Conservation (phyloP, 1,140 invertebrate genomes). For the Drosophila obscura region DNA sequence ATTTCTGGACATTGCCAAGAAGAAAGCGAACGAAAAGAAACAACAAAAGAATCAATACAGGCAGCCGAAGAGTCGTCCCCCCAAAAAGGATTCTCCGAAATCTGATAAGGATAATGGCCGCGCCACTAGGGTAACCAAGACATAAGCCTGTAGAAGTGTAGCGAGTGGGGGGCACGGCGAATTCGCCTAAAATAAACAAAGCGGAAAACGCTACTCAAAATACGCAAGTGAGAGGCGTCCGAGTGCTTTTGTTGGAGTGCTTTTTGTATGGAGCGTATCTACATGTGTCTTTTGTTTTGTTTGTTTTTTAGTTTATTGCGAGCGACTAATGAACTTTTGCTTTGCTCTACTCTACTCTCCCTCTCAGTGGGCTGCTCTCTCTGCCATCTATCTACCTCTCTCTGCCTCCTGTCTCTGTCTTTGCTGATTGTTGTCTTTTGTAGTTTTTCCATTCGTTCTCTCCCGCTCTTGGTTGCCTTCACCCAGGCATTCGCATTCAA, state of each 20-base stretch:
- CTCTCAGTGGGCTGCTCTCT: conserved; percentile 14
- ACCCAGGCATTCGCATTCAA: conserved; percentile 52
- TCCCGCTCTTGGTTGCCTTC: conserved; percentile 20
- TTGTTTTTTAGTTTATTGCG: conserved; percentile 60
- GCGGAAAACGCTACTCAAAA: conserved; percentile 55
- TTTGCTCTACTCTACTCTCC: conserved; percentile 18
- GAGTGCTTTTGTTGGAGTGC: conserved; percentile 32
- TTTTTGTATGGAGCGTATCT: too few relatives aligned
- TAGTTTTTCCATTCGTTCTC: conserved; percentile 8
- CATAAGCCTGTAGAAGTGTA: too few relatives aligned
- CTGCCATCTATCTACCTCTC: conserved; percentile 3
- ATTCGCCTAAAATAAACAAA: conserved; percentile 81
- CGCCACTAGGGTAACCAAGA: too few relatives aligned
- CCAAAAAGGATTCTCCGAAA: too few relatives aligned
- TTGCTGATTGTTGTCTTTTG: conserved; percentile 15
- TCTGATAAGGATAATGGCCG: too few relatives aligned
- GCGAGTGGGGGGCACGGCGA: conserved; percentile 36
- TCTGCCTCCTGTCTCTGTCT: conserved; percentile 2
- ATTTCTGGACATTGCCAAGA: too few relatives aligned
- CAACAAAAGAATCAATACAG: too few relatives aligned
- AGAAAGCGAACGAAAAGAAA: too few relatives aligned
- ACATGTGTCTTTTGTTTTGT: conserved; percentile 11
- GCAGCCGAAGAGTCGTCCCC: too few relatives aligned
- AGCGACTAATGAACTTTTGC: conserved; percentile 77
- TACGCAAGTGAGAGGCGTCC: conserved; percentile 1